Evolutionary conservation across 2,797 vertebrate genomes (phyloP), one percentile per base, ranked within the genome.

Genomic region (Oryzias dopingdopingensis): DNA sequence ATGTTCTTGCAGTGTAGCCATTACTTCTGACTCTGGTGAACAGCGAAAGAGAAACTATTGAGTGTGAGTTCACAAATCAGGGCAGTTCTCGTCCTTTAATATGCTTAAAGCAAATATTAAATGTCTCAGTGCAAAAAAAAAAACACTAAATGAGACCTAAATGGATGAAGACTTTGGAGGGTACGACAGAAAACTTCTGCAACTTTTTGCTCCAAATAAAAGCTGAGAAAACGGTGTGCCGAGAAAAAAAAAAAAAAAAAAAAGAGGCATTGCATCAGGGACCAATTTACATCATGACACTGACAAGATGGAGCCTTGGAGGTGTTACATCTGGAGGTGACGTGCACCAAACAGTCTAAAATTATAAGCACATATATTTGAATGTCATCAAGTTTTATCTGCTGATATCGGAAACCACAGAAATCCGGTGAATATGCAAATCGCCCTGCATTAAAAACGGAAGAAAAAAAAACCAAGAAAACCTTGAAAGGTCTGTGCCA

Each of bases 201-300:
- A 42, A 74, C 66, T 32, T 71, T 67, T 20, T 46, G 52, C 60
- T 59, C 8, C 42, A 41, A 56, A 75, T 65, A 68, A 63, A 67
- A 65, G 62, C 59, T 52, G 41, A 75, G 74, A 81, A 82, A 79
- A 82, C 67, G 47, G 18, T 45, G 54, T 60, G 57, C 57, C 63
- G 55, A 58, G 56, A 82, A 74, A 74, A 70, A 64, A 18, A 18
- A 45, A 4, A 18, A 45, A 4, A 10, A 20, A 20, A 45, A 10
- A 70, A 65, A 68, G 15, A 80, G 62, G 74, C 74, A 67, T 79
- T 57, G 72, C 80, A 74, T 80, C 74, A 20, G 81, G 80, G 82
- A 86, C 74, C 83, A 86, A 78, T 88, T 86, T 85, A 79, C 75
- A 85, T 83, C 78, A 67, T 70, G 82, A 83, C 81, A 69, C 67